Evolutionary conservation across 1,140 invertebrate genomes (phyloP), one percentile per base, ranked within the genome.

Genomic region (Drosophila simulans): DNA sequence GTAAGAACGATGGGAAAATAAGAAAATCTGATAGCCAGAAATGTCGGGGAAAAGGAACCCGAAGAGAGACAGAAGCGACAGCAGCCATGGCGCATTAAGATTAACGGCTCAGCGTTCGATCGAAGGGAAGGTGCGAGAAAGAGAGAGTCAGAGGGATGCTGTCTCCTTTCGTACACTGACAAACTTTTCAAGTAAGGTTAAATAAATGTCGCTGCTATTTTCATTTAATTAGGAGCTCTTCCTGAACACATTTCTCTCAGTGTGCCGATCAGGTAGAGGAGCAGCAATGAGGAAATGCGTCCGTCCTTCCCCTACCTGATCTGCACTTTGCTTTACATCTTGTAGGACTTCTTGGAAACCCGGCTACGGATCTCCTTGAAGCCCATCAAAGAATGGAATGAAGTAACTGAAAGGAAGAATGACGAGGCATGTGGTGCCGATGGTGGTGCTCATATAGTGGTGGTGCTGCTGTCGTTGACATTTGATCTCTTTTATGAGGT

Each of bases 401-500:
- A 17, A 69, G 65, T 65, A 66, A 27, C 65, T 39, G 53, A 63
- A 64, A 48, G 80, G 52, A 51, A 71, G 56, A 74, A 66, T 59
- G 58, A 63, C 59, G 53, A 71, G 59, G 69, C 82, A 77, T 72
- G 62, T 66, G 60, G 60, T 73, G 81, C 51, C 34, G 3, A 31
- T 66, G 62, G 34, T 57, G 55, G 25, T 70, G 72, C 39, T 43
- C 45, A 34, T 52, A n/a, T 51, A 17, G 22, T 71, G 54, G 34
- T 60, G 53, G 31, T 57, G 54, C 46, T 54, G 40, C 60, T 75
- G 55, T 62, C 62, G 71, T 89, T 89, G 84, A 89, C 84, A 89
- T 89, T 89, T 89, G 84, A 89, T 89, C 84, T 84, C 84, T 80
- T 88, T 88, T 90, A 90, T 90, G 85, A 84, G 80, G 71, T 80